Evolutionary conservation across 2,113 vertebrate species (phyloP).

Genomic region (Bos indicus): DNA sequence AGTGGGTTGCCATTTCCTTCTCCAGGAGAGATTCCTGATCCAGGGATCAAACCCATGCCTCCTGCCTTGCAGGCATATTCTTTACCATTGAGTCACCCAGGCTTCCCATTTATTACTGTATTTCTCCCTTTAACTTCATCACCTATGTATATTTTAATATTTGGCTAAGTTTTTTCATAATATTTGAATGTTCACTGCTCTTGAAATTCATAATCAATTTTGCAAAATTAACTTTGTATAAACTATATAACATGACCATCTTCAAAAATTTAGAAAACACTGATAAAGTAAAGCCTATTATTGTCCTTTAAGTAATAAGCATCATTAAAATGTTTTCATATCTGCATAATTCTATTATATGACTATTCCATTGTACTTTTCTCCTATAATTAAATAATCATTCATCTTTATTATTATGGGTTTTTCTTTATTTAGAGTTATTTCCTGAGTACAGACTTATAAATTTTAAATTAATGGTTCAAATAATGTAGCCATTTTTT

Average conservation of each 20-base stretch:
- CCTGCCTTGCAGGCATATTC: neutral
- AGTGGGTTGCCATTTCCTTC: neutral
- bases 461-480: neutral
- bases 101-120: neutral
- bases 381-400: neutral
- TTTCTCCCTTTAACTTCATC: neutral
- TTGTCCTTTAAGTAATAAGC: neutral
- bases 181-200: neutral
- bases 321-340: conserved; percentile 4
- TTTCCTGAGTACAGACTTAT: neutral
- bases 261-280: neutral
- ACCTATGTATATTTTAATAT: neutral
- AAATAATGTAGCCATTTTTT: neutral
- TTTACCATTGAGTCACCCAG: neutral
- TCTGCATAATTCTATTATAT: neutral
- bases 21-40: neutral
- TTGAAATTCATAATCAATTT: neutral
- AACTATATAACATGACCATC: neutral
- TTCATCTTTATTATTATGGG: neutral
- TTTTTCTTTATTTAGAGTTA: conserved; percentile 13
- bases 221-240: neutral
- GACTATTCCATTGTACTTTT: neutral
- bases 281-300: neutral
- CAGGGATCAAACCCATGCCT: neutral
- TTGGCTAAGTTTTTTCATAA: conserved; percentile 1